A percentile compares a stretch with the other conserved stretches of the same genome.
These are phyloP conservation scores for Pangasius larnaudii DNA, from an alignment of 2,797 vertebrate species.

Conservation along the genomic window DNA sequence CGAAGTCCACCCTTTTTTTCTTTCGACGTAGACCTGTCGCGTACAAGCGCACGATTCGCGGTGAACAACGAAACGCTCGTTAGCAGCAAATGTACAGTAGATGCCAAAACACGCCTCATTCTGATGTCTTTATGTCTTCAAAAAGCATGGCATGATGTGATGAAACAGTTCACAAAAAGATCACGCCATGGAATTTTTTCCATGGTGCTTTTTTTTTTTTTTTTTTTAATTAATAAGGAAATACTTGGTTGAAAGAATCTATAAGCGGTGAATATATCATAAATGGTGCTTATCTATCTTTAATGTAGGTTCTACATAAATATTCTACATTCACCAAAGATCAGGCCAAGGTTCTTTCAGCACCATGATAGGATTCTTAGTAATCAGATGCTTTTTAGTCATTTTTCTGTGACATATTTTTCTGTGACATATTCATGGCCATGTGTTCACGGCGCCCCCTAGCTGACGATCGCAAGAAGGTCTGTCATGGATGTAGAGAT, in stretches of 20 bases:
- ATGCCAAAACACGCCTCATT: background rate
- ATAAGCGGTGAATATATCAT: background rate
- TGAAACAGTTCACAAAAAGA: background rate
- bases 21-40: background rate
- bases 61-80: background rate
- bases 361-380: background rate
- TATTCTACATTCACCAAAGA: background rate
- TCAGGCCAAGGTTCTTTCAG: background rate
- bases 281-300: background rate
- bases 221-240: background rate
- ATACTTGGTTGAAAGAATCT: background rate
- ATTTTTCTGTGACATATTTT: background rate
- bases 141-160: background rate
- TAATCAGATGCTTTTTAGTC: background rate
- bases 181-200: background rate
- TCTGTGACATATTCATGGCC: background rate
- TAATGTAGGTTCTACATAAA: background rate
- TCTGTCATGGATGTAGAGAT: no score
- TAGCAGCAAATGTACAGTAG: background rate
- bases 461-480: background rate
- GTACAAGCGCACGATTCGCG: background rate
- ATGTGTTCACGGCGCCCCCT: slow-evolving; percentile 6
- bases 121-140: background rate
- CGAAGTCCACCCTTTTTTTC: no score
- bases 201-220: background rate